Base-by-base conservation (phyloP, 2,888 invertebrate genomes). In the Serripes groenlandicus region DNA sequence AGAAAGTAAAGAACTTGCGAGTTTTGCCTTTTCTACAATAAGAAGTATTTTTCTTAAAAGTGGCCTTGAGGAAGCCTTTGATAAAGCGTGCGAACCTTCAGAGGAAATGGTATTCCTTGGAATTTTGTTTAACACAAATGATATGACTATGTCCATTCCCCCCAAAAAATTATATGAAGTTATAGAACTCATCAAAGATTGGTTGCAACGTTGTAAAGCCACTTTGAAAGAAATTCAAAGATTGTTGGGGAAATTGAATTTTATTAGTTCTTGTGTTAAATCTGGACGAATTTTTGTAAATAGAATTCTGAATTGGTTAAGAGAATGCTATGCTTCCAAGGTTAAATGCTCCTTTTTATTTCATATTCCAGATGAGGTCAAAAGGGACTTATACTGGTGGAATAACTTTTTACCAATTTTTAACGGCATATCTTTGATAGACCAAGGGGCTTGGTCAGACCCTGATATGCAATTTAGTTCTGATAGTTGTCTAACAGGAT, bases 341-440 rank as follows among this genome's bases (percentile, higher is more conserved):
- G 9, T 18, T 18, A 30, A 15, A 60, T 9, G 21, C 34, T 32
- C n/a, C 21, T n/a, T n/a, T n/a, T n/a, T 66, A n/a, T 15, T 66
- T 37, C 18, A 15, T 23, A 72, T 83, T 35, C 73, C 79, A n/a
- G 7, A 0, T 15, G 34, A 56, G 4, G 76, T 76, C 4, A 75
- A 72, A 34, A 75, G 70, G 58, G 75, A 82, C 54, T 21, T 75
- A 11, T 21, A 3, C 1, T 82, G 82, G 82, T 82, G 82, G 78
- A 11, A 78, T 28, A 64, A 23, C 7, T 70, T 78, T 62, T 35
- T 79, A 21, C 74, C 76, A 58, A 15, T 28, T 18, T 79, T 75
- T 37, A 79, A 79, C 69, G 79, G 83, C 30, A 69, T 83, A 54
- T 79, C 78, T 1, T 26, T 83, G 60, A 76, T 83, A n/a, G 30